Conservation (phyloP, 2,888 invertebrate genomes). For the Campaea margaritaria region DNA sequence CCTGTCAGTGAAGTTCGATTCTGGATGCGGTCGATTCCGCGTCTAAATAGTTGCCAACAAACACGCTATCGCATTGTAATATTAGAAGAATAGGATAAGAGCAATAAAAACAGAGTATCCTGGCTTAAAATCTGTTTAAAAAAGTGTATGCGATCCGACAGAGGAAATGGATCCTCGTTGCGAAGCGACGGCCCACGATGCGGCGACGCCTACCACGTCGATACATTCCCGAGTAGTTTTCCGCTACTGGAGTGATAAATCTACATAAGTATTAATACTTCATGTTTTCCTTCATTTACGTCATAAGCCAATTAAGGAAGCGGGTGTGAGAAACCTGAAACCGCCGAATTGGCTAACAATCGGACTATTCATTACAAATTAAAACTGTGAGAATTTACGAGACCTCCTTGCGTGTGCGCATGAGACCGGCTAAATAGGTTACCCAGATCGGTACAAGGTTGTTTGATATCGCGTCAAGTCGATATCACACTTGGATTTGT, state of each 20-base stretch:
- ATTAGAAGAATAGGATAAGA: too few relatives aligned
- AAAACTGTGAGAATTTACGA: slow-evolving; percentile 17
- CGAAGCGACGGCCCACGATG: not conserved
- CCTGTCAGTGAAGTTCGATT: too few relatives aligned
- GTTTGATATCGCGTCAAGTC: slow-evolving; percentile 22
- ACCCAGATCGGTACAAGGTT: slow-evolving; percentile 41
- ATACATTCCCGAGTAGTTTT: not conserved
- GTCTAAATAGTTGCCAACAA: too few relatives aligned
- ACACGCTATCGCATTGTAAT: too few relatives aligned
- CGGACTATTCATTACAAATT: slow-evolving; percentile 20
- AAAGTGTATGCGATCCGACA: too few relatives aligned
- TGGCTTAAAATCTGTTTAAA: too few relatives aligned
- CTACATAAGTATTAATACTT: slow-evolving; percentile 2
- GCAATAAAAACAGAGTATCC: too few relatives aligned
- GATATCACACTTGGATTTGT: slow-evolving; percentile 20
- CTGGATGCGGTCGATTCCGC: too few relatives aligned
- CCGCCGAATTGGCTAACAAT: slow-evolving; percentile 36
- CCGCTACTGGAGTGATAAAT: not conserved
- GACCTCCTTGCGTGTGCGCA: slow-evolving; percentile 10
- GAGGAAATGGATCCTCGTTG: too few relatives aligned
- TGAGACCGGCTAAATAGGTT: slow-evolving; percentile 38
- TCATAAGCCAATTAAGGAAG: slow-evolving; percentile 27
- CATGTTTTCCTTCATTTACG: slow-evolving; percentile 21
- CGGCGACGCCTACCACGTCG: not conserved
- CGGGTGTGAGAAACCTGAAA: slow-evolving; percentile 31